phyloP scores from a whole-genome alignment of 2,113 vertebrate genomes.

The Rhodinocichla rosea region DNA sequence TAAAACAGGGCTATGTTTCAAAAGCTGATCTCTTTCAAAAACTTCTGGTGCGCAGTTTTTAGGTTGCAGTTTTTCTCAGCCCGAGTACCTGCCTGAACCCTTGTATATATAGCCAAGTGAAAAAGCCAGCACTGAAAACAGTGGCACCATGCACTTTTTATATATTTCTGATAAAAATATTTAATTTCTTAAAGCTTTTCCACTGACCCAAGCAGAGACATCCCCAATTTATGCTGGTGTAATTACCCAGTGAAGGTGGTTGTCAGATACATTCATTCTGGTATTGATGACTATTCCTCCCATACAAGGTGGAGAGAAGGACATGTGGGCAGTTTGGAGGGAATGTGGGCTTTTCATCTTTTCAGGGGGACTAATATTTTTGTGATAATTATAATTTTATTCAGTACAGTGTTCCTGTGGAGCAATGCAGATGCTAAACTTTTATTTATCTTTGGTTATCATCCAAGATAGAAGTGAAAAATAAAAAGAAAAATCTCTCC shows the following conservation, averaged over 20 bases:
- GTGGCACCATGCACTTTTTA: background rate
- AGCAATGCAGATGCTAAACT: slow-evolving; percentile 55
- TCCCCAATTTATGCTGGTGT: background rate
- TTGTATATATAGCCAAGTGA: background rate
- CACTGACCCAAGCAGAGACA: background rate
- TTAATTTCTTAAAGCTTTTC: background rate
- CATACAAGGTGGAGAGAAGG: background rate
- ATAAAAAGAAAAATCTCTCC: slow-evolving; percentile 18
- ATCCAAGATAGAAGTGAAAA: slow-evolving; percentile 62
- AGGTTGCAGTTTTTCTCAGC: background rate
- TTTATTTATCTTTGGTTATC: slow-evolving; percentile 66
- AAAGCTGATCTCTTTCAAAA: background rate
- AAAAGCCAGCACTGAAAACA: background rate
- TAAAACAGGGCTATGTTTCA: background rate
- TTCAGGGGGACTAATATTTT: background rate
- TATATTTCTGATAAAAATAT: background rate
- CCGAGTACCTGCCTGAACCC: background rate
- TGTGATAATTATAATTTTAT: background rate
- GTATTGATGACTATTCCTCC: background rate
- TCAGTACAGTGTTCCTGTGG: background rate
- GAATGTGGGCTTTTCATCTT: background rate
- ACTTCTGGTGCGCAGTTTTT: background rate
- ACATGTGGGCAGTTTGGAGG: background rate
- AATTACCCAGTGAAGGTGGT: background rate
- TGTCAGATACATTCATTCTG: background rate